phyloP scores from a whole-genome alignment of 1,140 invertebrate genomes.

The Popillia japonica region DNA sequence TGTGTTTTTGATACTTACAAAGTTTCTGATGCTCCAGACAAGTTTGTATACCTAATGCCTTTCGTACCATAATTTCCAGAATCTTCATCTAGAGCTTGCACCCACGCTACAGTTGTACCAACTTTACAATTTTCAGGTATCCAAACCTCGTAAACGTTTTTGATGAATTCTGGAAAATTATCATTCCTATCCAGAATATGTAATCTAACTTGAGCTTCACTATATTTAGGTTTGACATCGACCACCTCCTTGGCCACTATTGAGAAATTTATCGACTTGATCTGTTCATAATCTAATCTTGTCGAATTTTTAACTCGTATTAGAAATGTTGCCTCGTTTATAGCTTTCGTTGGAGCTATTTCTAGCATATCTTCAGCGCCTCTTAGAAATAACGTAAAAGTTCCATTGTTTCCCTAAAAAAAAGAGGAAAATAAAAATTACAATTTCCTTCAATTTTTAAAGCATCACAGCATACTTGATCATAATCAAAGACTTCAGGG shows the following conservation, averaged over 20 bases:
- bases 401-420: conserved; percentile 87
- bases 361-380: conserved; percentile 87
- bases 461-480: conserved; percentile 72
- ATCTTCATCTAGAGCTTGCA: conserved; percentile 85
- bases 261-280: conserved; percentile 82
- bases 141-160: conserved; percentile 78
- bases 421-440: background rate
- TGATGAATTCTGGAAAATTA: conserved; percentile 89
- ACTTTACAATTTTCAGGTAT: conserved; percentile 84
- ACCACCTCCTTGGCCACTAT: conserved; percentile 86
- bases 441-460: background rate
- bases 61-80: conserved; percentile 85
- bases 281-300: conserved; percentile 86
- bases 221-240: conserved; percentile 73
- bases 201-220: conserved; percentile 81
- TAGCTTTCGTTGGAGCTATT: conserved; percentile 84
- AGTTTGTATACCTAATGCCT: conserved; percentile 86
- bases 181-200: conserved; percentile 92
- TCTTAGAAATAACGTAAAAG: conserved; percentile 83
- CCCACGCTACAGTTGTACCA: conserved; percentile 83
- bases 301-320: conserved; percentile 87
- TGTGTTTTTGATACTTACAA: conserved; percentile 69
- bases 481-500: conserved; percentile 91
- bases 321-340: conserved; percentile 92
- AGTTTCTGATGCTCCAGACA: conserved; percentile 82